Evolutionary conservation across 1,140 invertebrate genomes (phyloP), one percentile per base, ranked within the genome.

Genomic region (Leptopilina clavipes): DNA sequence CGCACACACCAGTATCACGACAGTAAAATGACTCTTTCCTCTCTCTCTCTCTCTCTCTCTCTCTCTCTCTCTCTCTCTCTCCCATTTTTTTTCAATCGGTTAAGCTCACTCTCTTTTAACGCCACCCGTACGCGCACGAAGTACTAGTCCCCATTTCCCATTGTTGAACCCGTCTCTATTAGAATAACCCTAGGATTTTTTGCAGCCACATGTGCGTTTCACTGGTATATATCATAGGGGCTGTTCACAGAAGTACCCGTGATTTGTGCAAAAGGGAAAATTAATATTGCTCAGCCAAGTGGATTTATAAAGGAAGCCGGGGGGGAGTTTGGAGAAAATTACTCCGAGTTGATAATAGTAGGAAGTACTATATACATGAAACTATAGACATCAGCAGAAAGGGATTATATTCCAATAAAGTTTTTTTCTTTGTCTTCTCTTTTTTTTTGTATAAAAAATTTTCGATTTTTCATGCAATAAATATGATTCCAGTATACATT

Each of bases 181-280:
- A 84, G 85, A 85, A 81, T 84, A 85, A 84, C 84, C 84, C 84
- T 83, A 81, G 78, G 79, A 80, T 79, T 84, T 83, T 83, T 84
- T 78, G 71, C 81, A 77, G 79, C 79, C 83, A 86, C 85, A 85
- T 84, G 83, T 84, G 83, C 82, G 59, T 65, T 65, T 52, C 79
- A 76, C 80, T 81, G 75, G 80, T 81, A 78, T 79, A 40, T 40
- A 40, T 40, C 37, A 40, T 76, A 65, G 72, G 76, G 44, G 59
- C 25, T 65, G 59, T 31, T 65, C 59, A 31, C 6, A 31, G 22
- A 65, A 65, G 59, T 65, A 31, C 25, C 25, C 25, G 59, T 65
- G 59, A 65, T 65, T 65, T 65, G 25, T 14, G 59, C 59, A 31
- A 65, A 65, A 65, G 59, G 59, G 59, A 65, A 65, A 25, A 65